phyloP scores from a whole-genome alignment of 53 echinoderm and acorn worm species.

The Mesocentrotus franciscanus region DNA sequence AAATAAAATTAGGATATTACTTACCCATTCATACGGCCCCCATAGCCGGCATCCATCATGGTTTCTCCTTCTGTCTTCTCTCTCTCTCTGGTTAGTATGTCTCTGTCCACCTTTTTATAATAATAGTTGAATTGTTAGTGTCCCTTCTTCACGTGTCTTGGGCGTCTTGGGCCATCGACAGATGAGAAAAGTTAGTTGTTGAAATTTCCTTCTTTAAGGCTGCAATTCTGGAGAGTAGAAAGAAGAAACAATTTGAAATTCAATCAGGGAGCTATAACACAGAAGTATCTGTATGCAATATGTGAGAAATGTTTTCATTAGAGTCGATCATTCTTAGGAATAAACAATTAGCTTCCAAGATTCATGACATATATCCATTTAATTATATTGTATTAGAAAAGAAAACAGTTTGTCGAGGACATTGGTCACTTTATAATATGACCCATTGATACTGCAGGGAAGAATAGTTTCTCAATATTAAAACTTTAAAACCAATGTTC shows the following conservation, averaged over 20 bases:
- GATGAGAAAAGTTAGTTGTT: not conserved
- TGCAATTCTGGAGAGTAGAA: not conserved
- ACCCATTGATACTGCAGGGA: too few relatives aligned
- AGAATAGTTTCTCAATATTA: too few relatives aligned
- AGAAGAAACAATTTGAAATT: not conserved
- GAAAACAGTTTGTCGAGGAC: too few relatives aligned
- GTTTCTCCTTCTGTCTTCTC: not conserved
- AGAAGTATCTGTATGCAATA: not conserved
- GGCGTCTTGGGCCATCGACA: constrained; percentile 24
- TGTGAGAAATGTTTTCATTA: not conserved
- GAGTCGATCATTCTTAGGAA: not conserved
- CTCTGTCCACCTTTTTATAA: not conserved
- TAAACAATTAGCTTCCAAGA: not conserved
- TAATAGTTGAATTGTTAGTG: not conserved
- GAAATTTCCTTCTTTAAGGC: not conserved
- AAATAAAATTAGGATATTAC: not conserved
- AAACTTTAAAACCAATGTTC: too few relatives aligned
- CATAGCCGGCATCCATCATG: not conserved
- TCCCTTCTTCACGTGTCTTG: not conserved
- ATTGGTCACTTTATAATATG: too few relatives aligned
- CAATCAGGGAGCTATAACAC: not conserved
- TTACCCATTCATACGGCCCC: constrained; percentile 31
- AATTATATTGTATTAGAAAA: too few relatives aligned
- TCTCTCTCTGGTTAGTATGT: not conserved
- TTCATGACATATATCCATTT: too few relatives aligned